Evolutionary conservation across 2,888 invertebrate species (phyloP).

Genomic region (Eubasilissa splendida): DNA sequence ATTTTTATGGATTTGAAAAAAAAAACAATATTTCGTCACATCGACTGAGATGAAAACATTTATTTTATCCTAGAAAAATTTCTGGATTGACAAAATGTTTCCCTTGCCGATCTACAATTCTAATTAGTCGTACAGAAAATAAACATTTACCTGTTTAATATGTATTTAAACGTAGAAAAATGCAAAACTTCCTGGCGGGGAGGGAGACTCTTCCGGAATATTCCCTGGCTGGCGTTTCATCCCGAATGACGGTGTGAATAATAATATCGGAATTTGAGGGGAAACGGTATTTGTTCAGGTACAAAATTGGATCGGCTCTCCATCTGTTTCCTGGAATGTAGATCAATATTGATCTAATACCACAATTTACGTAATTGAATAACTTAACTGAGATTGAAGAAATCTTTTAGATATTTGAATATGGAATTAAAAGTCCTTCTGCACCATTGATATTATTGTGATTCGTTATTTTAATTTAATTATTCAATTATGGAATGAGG

Average conservation of each 20-base stretch:
- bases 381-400: conserved; percentile 39
- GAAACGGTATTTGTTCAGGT: conserved; percentile 53
- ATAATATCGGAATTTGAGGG: conserved; percentile 41
- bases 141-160: conserved; percentile 58
- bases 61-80: not conserved
- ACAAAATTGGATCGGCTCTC: conserved; percentile 52
- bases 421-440: conserved; percentile 9
- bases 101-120: conserved; percentile 50
- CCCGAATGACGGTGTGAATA: conserved; percentile 40
- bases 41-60: too few species aligned
- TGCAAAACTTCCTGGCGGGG: conserved; percentile 27
- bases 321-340: conserved; percentile 46
- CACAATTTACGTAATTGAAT: conserved; percentile 48
- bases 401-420: conserved; percentile 26
- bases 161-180: conserved; percentile 55
- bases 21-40: too few species aligned
- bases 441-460: too few species aligned
- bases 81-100: conserved; percentile 28
- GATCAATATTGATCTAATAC: conserved; percentile 48
- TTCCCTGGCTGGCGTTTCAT: conserved; percentile 32
- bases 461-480: too few species aligned
- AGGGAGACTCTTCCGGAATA: conserved; percentile 13
- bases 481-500: too few species aligned
- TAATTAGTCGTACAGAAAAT: conserved; percentile 45
- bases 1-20: too few species aligned